A percentile compares a stretch with the other conserved stretches of the same genome.
phyloP scores from a whole-genome alignment of 2,888 invertebrate genomes.

The Perithous albicinctus region DNA sequence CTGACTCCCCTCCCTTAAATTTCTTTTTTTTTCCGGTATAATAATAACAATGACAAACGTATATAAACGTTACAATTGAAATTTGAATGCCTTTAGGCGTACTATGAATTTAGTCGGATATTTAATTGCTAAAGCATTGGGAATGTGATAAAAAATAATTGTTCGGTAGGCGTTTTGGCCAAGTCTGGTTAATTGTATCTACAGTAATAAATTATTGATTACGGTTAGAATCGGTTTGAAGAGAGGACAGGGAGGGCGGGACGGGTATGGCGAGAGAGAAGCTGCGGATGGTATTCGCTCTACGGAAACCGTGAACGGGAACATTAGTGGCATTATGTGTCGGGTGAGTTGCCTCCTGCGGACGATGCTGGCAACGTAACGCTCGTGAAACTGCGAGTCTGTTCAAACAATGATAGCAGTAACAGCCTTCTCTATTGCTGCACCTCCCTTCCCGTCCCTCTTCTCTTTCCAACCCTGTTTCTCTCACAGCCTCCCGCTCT shows the following conservation, averaged over 20 bases:
- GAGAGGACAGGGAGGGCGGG: constrained; percentile 20
- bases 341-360: constrained; percentile 49
- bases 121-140: neutral
- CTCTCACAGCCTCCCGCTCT: constrained; percentile 56
- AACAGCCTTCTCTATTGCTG: constrained; percentile 75
- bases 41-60: no score
- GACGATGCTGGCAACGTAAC: constrained; percentile 68
- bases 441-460: constrained; percentile 70
- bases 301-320: constrained; percentile 69
- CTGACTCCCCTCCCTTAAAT: no score
- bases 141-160: neutral
- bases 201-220: constrained; percentile 44
- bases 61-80: neutral
- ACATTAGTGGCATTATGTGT: constrained; percentile 81
- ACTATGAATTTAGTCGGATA: neutral
- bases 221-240: constrained; percentile 51
- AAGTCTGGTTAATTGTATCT: constrained; percentile 25
- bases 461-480: constrained; percentile 56
- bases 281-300: constrained; percentile 55
- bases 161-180: neutral
- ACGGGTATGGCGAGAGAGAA: constrained; percentile 19
- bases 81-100: neutral
- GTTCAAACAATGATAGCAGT: constrained; percentile 84
- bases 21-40: no score
- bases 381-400: constrained; percentile 83